phyloP scores from a whole-genome alignment of 2,888 invertebrate genomes.

The Lottia scabra region DNA sequence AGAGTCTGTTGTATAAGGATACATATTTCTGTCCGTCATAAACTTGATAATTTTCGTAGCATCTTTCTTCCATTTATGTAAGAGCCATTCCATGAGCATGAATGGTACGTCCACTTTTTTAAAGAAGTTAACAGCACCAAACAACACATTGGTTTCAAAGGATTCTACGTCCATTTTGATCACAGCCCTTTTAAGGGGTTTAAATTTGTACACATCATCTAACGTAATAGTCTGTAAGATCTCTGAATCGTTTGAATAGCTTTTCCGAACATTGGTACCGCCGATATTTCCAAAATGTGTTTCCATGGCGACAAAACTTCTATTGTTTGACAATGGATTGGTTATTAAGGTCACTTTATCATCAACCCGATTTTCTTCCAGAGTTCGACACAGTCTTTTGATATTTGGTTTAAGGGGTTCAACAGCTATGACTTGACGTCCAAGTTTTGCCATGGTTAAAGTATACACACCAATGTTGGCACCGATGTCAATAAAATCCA shows the following conservation, averaged over 20 bases:
- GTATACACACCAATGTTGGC: slow-evolving; percentile 16
- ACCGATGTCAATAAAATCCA: slow-evolving; percentile 17
- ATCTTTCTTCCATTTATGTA: slow-evolving; percentile 5
- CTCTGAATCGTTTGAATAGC: background rate
- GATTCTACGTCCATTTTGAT: slow-evolving; percentile 16
- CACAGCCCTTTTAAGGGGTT: background rate
- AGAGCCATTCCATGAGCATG: slow-evolving; percentile 12
- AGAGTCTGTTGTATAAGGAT: background rate
- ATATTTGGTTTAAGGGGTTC: slow-evolving; percentile 14
- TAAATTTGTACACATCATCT: slow-evolving; percentile 14
- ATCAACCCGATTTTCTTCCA: background rate
- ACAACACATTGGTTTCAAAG: slow-evolving; percentile 7
- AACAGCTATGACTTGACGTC: slow-evolving; percentile 4
- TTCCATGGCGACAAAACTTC: slow-evolving; percentile 7
- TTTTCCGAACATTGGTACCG: slow-evolving; percentile 2
- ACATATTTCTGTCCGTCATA: slow-evolving; percentile 14
- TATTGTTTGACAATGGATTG: slow-evolving; percentile 11
- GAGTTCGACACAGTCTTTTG: slow-evolving; percentile 6
- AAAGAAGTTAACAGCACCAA: slow-evolving; percentile 11
- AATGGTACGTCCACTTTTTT: slow-evolving; percentile 11
- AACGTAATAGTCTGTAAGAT: slow-evolving; percentile 1
- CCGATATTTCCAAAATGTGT: slow-evolving; percentile 8
- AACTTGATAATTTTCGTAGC: slow-evolving; percentile 9
- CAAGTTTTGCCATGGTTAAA: slow-evolving; percentile 16
- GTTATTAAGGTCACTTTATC: slow-evolving; percentile 7